phyloP scores from a whole-genome alignment of 2,113 vertebrate genomes.

The Cavia porcellus region DNA sequence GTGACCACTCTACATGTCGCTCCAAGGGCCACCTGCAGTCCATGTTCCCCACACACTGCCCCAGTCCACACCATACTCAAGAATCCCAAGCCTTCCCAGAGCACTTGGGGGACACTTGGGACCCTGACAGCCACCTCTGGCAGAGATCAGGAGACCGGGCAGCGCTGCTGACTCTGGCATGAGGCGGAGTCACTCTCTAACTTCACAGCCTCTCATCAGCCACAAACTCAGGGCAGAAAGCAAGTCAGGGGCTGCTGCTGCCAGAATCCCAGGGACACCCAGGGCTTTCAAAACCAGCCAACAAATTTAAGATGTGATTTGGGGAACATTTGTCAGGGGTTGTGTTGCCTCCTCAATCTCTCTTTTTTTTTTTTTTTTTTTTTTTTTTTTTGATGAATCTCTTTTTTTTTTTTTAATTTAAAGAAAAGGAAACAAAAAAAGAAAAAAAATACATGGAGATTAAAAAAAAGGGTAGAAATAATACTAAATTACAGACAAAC shows the following conservation, averaged over 20 bases:
- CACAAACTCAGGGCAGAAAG: neutral
- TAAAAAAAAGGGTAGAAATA: too few species aligned
- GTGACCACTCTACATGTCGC: neutral
- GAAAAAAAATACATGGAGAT: too few species aligned
- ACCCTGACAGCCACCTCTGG: neutral
- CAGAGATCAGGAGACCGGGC: neutral
- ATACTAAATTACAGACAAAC: too few species aligned
- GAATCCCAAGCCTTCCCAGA: neutral
- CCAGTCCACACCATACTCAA: neutral
- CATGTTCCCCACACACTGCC: neutral
- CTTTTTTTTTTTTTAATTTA: too few species aligned
- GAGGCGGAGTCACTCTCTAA: neutral
- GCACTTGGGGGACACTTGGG: neutral
- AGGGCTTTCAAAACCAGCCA: neutral
- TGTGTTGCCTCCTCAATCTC: neutral
- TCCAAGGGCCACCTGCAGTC: neutral
- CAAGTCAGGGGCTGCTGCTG: neutral
- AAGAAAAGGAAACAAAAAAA: too few species aligned
- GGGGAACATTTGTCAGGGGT: neutral
- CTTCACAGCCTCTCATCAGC: neutral
- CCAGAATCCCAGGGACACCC: neutral
- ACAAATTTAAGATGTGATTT: neutral
- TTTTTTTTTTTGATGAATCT: too few species aligned
- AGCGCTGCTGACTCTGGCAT: neutral
- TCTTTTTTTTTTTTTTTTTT: too few species aligned